Percentiles rank a stretch among this genome's conserved stretches.
Conservation (phyloP, 2,797 vertebrate species). For the Cynopterus sphinx region DNA sequence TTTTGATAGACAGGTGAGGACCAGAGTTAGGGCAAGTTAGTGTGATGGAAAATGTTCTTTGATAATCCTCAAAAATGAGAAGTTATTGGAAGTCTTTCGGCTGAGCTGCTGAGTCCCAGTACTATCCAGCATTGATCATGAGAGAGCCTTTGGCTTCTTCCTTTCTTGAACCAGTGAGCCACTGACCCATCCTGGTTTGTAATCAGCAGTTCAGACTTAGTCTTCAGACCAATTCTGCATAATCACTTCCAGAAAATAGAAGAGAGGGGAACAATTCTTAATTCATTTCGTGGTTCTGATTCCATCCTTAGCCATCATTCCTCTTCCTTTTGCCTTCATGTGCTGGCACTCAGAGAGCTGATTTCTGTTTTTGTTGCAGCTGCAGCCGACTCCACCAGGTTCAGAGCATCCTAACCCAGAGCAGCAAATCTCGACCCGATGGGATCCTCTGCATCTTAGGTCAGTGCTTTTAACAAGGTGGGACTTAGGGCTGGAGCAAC, state of each 20-base stretch:
- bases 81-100: neutral
- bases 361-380: constrained; percentile 84
- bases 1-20: constrained; percentile 23
- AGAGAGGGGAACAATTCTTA: neutral
- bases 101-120: neutral
- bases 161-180: neutral
- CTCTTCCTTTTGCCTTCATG: neutral
- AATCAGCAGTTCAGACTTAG: neutral
- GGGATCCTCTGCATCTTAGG: constrained; percentile 97
- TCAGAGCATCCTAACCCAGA: constrained; percentile 91
- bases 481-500: neutral
- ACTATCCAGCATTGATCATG: neutral
- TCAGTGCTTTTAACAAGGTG: constrained; percentile 77
- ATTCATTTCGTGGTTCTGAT: neutral
- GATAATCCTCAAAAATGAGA: constrained; percentile 28
- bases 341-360: neutral
- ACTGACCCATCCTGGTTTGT: neutral
- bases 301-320: neutral
- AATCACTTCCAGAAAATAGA: constrained; percentile 1
- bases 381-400: constrained; percentile 93
- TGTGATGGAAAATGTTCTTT: neutral
- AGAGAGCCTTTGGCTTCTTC: neutral
- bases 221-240: neutral
- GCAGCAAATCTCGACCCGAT: constrained; percentile 89
- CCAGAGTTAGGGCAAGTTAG: neutral